Base-by-base conservation (phyloP, 2,113 vertebrate species). In the Forbesichthys papilliferus region DNA sequence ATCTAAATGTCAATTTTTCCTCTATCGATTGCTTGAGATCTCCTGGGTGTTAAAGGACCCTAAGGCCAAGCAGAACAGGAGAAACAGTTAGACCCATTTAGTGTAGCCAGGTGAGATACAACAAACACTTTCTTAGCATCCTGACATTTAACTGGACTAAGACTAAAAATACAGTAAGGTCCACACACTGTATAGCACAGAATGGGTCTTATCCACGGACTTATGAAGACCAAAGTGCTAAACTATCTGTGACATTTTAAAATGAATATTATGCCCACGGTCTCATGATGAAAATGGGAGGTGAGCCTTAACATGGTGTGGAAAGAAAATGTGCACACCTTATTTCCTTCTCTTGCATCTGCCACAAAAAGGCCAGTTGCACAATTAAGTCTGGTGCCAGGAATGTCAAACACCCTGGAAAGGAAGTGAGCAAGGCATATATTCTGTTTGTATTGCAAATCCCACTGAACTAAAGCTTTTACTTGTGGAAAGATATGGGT, bases 61-160 rank as follows among this genome's bases (percentile, higher is more conserved):
- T 27, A 27, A 27, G 27, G 27, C 27, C 27, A 27, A 51, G 74
- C 64, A 61, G 61, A 1, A 11, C 42, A 75, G 64, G 63, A 64
- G 20, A 61, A 74, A 69, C 68, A 77, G 58, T 82, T 49, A 71
- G 75, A 78, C 71, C 54, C 18, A 68, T 4, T 48, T 13, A 11
- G 67, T 76, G 77, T 12, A 52, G 58, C 60, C 71, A 14, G 33
- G 27, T 48, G 69, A 9, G 54, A 78, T 59, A 69, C 66, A 73
- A 16, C 33, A 52, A 34, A 60, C 55, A 6, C 27, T 51, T 66
- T 70, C 75, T 78, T 59, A 71, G 59, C 58, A 62, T 18, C 14
- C 16, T 85, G 77, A 81, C 80, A 83, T 84, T 86, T 83, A 82
- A 42, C 5, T 16, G 77, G 73, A 59, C 66, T 67, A 64, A 64